These are phyloP conservation scores for Sternarchorhynchus goeldii DNA, from an alignment of 2,797 vertebrate species.

Conservation along the genomic window DNA sequence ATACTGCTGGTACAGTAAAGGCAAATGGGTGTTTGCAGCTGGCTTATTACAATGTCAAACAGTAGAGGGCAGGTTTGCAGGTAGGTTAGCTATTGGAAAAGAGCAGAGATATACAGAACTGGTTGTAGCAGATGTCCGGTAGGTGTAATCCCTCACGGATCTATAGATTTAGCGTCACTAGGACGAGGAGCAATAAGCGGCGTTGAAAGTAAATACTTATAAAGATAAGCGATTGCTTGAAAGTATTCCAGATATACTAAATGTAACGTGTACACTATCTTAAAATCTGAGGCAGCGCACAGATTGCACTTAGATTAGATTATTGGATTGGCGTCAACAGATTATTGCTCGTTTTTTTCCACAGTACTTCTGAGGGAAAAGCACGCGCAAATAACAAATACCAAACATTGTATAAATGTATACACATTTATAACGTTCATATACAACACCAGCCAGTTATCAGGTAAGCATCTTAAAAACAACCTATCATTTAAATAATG, in stretches of 20 bases:
- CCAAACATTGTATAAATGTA: constrained; percentile 18
- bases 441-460: constrained; percentile 43
- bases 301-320: constrained; percentile 73
- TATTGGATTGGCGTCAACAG: constrained; percentile 79
- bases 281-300: constrained; percentile 45
- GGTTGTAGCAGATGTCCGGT: constrained; percentile 45
- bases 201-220: background rate
- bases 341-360: constrained; percentile 68
- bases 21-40: background rate
- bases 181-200: constrained; percentile 13
- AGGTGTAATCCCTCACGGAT: constrained; percentile 55
- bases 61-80: background rate
- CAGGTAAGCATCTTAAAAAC: constrained; percentile 63
- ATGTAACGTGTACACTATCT: background rate
- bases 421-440: constrained; percentile 40
- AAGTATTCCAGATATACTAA: background rate
- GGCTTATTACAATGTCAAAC: background rate
- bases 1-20: background rate
- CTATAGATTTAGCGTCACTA: constrained; percentile 31
- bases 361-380: constrained; percentile 51
- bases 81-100: background rate
- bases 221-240: background rate
- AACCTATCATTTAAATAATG: background rate
- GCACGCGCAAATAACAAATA: constrained; percentile 45
- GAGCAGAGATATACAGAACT: background rate